These are phyloP conservation scores for Macropus fuliginosus DNA, from an alignment of 2,797 vertebrate genomes.

Conservation along the genomic window DNA sequence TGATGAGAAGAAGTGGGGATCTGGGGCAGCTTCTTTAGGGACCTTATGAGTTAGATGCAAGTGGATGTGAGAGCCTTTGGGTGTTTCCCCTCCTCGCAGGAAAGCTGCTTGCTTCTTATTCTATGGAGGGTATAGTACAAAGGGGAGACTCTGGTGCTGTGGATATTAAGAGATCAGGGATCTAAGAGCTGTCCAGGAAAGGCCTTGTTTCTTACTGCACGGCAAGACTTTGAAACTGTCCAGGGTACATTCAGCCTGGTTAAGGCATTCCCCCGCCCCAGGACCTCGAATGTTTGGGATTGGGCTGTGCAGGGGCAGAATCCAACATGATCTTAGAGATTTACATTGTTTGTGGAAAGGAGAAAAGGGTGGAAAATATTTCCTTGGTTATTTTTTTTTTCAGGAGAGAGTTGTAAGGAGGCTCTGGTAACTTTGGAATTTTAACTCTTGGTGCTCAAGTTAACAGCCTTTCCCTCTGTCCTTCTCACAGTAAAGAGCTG, in stretches of 20 bases:
- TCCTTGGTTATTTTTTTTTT: not conserved
- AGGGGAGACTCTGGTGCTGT: not conserved
- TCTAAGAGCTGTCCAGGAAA: not conserved
- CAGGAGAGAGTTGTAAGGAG: conserved; percentile 1
- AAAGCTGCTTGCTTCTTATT: not conserved
- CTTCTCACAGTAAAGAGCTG: conserved; percentile 1
- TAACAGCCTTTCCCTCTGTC: conserved; percentile 18
- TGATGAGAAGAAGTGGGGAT: conserved; percentile 10
- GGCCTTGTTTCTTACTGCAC: conserved; percentile 28
- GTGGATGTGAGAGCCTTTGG: not conserved
- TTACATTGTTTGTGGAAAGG: conserved; percentile 1
- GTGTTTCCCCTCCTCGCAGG: not conserved
- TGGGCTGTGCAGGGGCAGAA: not conserved
- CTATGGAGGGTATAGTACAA: conserved; percentile 19
- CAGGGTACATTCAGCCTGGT: not conserved
- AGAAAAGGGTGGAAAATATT: conserved; percentile 13
- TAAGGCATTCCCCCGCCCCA: not conserved
- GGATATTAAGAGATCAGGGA: conserved; percentile 33
- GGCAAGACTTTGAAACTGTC: conserved; percentile 10
- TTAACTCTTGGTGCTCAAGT: conserved; percentile 23
- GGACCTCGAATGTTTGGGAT: not conserved
- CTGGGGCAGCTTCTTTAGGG: conserved; percentile 5
- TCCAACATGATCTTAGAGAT: conserved; percentile 30
- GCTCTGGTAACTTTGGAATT: conserved; percentile 42
- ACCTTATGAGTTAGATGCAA: not conserved